Conservation (phyloP, 2,113 vertebrate species). For the Cryptotis parvus region DNA sequence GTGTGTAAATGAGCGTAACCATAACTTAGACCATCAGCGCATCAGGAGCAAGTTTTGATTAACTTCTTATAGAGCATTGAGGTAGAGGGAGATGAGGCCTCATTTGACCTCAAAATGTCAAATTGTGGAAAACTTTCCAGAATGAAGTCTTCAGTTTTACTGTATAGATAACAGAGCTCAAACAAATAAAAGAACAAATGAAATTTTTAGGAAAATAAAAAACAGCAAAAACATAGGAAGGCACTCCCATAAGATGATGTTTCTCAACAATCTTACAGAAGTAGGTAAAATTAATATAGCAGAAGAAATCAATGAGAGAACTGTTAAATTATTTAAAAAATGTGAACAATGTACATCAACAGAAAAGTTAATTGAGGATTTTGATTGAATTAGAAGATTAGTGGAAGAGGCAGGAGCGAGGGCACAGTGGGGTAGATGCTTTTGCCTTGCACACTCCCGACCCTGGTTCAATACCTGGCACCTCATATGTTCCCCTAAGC, state of each 20-base stretch:
- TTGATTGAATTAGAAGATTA: background rate
- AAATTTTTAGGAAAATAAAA: background rate
- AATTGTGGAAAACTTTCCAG: slow-evolving; percentile 20
- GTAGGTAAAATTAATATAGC: background rate
- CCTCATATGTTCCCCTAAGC: too few relatives aligned
- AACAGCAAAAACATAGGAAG: background rate
- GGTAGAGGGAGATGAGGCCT: rapidly evolving
- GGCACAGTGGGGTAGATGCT: too few relatives aligned
- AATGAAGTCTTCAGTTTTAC: background rate
- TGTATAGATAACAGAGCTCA: background rate
- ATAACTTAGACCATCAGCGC: background rate
- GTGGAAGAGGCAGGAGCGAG: too few relatives aligned
- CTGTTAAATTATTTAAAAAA: background rate
- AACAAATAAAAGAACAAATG: background rate
- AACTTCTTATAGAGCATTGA: background rate
- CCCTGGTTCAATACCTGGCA: too few relatives aligned
- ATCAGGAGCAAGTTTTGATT: background rate
- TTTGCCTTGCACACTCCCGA: too few relatives aligned
- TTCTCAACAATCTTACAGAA: background rate
- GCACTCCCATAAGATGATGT: background rate
- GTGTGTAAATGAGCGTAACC: background rate
- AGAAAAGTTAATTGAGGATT: background rate
- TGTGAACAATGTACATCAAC: background rate
- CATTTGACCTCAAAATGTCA: background rate
- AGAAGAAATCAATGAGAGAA: background rate